phyloP scores from a whole-genome alignment of 2,797 vertebrate genomes.

The Cynodonichthys magdalenae region DNA sequence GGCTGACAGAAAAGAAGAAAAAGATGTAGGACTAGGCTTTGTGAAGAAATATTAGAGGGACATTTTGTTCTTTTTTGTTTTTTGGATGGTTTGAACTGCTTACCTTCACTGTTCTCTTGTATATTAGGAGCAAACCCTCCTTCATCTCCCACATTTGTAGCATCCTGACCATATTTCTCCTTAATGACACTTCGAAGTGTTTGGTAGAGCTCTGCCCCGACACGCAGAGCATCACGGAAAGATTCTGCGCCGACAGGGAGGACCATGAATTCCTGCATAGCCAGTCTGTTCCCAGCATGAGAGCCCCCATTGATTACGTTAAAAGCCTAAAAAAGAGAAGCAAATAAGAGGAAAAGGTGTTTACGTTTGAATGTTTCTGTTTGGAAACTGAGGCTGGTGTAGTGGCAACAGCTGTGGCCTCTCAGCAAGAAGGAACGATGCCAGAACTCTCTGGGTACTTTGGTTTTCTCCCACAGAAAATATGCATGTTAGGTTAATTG shows the following conservation, averaged over 20 bases:
- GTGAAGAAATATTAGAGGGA: background rate
- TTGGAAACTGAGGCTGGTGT: too few relatives aligned
- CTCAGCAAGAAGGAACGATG: too few relatives aligned
- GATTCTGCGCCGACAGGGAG: slow-evolving; percentile 92
- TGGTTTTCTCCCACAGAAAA: too few relatives aligned
- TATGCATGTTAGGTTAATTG: too few relatives aligned
- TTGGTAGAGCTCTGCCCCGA: slow-evolving; percentile 92
- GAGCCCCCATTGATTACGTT: slow-evolving; percentile 95
- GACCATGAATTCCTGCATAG: slow-evolving; percentile 96
- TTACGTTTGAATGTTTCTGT: background rate
- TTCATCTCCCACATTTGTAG: slow-evolving; percentile 93
- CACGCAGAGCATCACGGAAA: slow-evolving; percentile 90
- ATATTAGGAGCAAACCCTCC: slow-evolving; percentile 95
- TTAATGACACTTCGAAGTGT: slow-evolving; percentile 92
- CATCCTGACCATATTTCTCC: slow-evolving; percentile 93
- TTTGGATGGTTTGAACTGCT: slow-evolving; percentile 49
- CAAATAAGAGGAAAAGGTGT: background rate
- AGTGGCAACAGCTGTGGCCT: too few relatives aligned
- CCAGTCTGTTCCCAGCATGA: slow-evolving; percentile 91
- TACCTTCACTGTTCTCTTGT: slow-evolving; percentile 93
- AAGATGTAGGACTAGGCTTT: background rate
- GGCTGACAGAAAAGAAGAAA: slow-evolving; percentile 69
- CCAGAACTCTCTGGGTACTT: too few relatives aligned
- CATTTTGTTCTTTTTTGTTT: too few relatives aligned
- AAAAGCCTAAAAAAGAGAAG: slow-evolving; percentile 82